These are phyloP conservation scores for Aphelenchoides besseyi DNA, from an alignment of 1,140 invertebrate species.

Conservation along the genomic window DNA sequence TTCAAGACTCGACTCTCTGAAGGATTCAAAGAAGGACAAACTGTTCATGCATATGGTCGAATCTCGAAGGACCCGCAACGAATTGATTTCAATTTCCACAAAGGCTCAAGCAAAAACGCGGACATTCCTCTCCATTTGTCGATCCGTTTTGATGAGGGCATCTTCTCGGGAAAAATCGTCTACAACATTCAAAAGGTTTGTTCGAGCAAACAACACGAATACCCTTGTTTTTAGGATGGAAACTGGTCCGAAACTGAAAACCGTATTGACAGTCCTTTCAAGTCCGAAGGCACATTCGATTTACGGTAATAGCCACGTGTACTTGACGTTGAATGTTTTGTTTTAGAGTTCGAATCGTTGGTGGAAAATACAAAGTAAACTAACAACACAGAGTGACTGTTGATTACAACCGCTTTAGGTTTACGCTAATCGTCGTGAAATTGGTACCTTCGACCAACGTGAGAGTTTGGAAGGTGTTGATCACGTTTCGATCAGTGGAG, in stretches of 20 bases:
- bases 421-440: slow-evolving; percentile 55
- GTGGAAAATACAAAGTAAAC: slow-evolving; percentile 59
- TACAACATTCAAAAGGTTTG: slow-evolving; percentile 45
- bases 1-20: slow-evolving; percentile 62
- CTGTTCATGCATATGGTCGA: slow-evolving; percentile 58
- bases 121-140: slow-evolving; percentile 61
- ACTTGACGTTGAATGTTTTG: too few species aligned
- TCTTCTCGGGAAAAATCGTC: slow-evolving; percentile 57
- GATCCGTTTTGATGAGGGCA: slow-evolving; percentile 60
- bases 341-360: slow-evolving; percentile 54
- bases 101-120: slow-evolving; percentile 51
- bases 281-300: slow-evolving; percentile 56
- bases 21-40: slow-evolving; percentile 59
- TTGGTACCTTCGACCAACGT: slow-evolving; percentile 59
- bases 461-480: slow-evolving; percentile 50
- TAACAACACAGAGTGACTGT: too few species aligned
- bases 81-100: slow-evolving; percentile 62
- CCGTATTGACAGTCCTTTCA: slow-evolving; percentile 57
- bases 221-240: slow-evolving; percentile 42
- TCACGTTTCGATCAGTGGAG: slow-evolving; percentile 59
- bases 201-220: neutral
- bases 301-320: too few species aligned
- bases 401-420: too few species aligned
- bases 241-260: slow-evolving; percentile 61
- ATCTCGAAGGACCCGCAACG: slow-evolving; percentile 50